Conservation (phyloP, 2,888 invertebrate species). For the Tetramorium bicarinatum region DNA sequence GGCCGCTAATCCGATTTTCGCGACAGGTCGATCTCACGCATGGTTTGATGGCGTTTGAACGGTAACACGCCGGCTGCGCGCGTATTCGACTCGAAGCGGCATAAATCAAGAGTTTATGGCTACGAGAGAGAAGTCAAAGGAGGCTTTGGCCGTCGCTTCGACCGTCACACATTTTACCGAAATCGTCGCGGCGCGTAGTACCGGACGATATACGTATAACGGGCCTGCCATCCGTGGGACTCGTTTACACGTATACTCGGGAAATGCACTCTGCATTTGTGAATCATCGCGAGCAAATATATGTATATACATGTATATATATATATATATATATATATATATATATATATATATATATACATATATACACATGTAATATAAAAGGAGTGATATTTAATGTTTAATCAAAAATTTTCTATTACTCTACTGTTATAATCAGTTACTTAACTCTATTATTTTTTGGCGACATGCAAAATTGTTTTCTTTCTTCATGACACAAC, state of each 20-base stretch:
- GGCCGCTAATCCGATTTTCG: slow-evolving; percentile 76
- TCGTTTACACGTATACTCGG: slow-evolving; percentile 58
- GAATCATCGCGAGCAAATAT: slow-evolving; percentile 67
- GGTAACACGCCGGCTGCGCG: slow-evolving; percentile 64
- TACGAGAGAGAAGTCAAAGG: slow-evolving; percentile 82
- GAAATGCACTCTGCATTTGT: slow-evolving; percentile 63
- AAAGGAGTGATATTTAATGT: neutral
- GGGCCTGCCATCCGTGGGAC: slow-evolving; percentile 53
- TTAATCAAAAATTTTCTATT: neutral
- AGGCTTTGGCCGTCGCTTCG: slow-evolving; percentile 80
- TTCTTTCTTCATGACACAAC: neutral
- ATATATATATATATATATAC: neutral
- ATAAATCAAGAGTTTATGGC: slow-evolving; percentile 84
- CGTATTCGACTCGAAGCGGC: slow-evolving; percentile 72
- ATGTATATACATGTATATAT: too few relatives aligned
- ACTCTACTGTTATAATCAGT: neutral
- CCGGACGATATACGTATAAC: slow-evolving; percentile 71
- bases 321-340: slow-evolving; percentile 23
- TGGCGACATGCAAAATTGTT: neutral
- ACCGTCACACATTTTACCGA: slow-evolving; percentile 83
- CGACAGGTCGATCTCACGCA: slow-evolving; percentile 79
- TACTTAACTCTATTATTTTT: neutral
- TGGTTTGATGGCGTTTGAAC: slow-evolving; percentile 75
- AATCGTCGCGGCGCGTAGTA: slow-evolving; percentile 75
- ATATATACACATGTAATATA: neutral